phyloP scores from a whole-genome alignment of 1,140 invertebrate species.

The Drosophila sproati region DNA sequence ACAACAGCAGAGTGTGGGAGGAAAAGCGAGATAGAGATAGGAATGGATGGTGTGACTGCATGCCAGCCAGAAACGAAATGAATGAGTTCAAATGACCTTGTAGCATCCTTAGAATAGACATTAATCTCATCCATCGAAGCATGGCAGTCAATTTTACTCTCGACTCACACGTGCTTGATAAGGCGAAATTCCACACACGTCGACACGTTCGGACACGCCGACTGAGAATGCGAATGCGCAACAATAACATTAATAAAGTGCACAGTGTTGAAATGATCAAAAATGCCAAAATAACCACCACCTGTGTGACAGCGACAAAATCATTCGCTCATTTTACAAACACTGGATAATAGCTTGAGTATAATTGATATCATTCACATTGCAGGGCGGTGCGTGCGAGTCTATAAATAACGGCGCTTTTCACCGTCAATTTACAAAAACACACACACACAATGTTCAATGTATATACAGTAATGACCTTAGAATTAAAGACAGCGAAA shows the following conservation, averaged over 20 bases:
- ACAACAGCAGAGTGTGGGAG: constrained; percentile 22
- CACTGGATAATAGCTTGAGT: constrained; percentile 16
- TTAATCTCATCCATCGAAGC: neutral
- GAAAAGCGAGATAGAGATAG: neutral
- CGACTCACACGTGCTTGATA: constrained; percentile 44
- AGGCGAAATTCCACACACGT: constrained; percentile 14
- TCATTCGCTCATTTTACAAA: constrained; percentile 51
- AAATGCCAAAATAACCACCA: constrained; percentile 14
- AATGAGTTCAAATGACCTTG: constrained; percentile 45
- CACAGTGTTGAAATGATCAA: constrained; percentile 31
- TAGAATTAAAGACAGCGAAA: no score
- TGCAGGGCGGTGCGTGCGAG: neutral
- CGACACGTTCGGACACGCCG: constrained; percentile 23
- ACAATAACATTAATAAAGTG: constrained; percentile 15
- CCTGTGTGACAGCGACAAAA: constrained; percentile 53
- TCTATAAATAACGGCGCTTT: constrained; percentile 43
- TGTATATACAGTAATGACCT: no score
- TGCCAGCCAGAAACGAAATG: constrained; percentile 21
- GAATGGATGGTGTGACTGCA: constrained; percentile 32
- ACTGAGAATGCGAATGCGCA: constrained; percentile 30
- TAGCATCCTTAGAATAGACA: constrained; percentile 29
- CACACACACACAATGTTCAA: neutral
- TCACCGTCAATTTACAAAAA: constrained; percentile 38
- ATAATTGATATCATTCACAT: constrained; percentile 3
- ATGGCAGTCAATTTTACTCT: neutral